Evolutionary conservation across 2,113 vertebrate species (phyloP), one percentile per base, ranked within the genome.

Genomic region (Proterorhinus semilunaris): DNA sequence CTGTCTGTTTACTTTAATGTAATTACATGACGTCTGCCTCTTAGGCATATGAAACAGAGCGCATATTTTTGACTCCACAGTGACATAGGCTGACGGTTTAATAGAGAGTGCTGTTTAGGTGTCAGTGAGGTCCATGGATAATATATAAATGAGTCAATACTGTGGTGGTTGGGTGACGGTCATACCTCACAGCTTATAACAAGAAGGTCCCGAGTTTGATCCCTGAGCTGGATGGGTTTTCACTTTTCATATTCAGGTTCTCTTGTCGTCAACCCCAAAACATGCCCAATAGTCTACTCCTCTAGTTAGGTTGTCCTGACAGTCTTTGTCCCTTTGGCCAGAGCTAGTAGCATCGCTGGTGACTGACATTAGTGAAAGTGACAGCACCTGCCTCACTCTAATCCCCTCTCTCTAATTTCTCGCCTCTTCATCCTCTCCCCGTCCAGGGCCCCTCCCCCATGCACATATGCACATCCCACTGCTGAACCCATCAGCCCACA

Each of bases 401-500:
- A 86, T 83, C 75, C 67, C 61, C 73, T 75, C 54, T 52, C 27
- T 43, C 36, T 69, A 59, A 53, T 74, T 79, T 75, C 65, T 83
- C 72, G 65, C 70, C 67, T 48, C 62, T 75, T 68, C 46, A 70
- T 77, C 71, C 69, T 53, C 36, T 58, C 62, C 69, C 53, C 72
- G 52, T 51, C 67, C 62, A n/a, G 17, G 16, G 7, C 36, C 64
- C n/a, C 15, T 57, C 42, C 16, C 13, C n/a, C 65, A 50, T 59
- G 36, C 65, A 50, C 63, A 43, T 47, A 50, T 59, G 36, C 65
- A 50, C 63, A 43, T 47, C 66, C 69, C 65, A 11, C 79, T 78
- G 83, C 71, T 86, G 66, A 87, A 84, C 68, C 79, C 84, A 82
- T 84, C 81, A 71, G 71, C 79, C 83, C 83, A 88, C 78, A 86